Evolutionary conservation across 2,797 vertebrate genomes (phyloP), one percentile per base, ranked within the genome.

Genomic region (Carapus acus): DNA sequence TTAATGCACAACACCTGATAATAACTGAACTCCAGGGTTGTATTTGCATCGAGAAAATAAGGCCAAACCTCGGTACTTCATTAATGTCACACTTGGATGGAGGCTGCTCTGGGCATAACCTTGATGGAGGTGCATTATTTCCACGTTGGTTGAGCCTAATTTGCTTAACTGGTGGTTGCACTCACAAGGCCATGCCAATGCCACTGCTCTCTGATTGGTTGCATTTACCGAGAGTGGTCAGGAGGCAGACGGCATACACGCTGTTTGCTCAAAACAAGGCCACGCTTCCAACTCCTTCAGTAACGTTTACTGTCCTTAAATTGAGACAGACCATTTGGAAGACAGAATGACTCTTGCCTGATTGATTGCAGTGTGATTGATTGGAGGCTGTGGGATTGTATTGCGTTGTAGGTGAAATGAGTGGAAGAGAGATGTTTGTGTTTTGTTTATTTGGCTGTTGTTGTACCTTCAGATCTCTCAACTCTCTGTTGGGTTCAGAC

Each of bases 11-110:
- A 29, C 22, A 36, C 8, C 44, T 43, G 34, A 58, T 62, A 56
- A 51, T 55, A 72, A 58, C 54, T 43, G 56, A 39, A 51, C 43
- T 46, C n/a, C 16, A 41, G 62, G 54, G 34, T 43, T 65, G 39
- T 52, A 69, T 65, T 41, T 54, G 45, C 41, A 58, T 6, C 2
- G 34, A 36, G 13, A 36, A 36, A 36, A n/a, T 44, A 47, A 67
- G 36, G 21, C 36, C 36, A 48, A 6, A 18, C 29, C 4, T 22
- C 15, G 14, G 1, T 51, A 47, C 36, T 63, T 71, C 53, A 64
- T 71, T 70, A 54, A 57, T 71, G 54, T 49, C 24, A 22, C 54
- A 62, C 21, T n/a, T n/a, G n/a, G n/a, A 54, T 20, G 12, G 1
- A 21, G 16, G 5, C 4, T 9, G 8, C 20, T 53, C 24, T 43